These are phyloP conservation scores for Motacilla alba DNA, from an alignment of 2,113 vertebrate species.

Conservation along the genomic window DNA sequence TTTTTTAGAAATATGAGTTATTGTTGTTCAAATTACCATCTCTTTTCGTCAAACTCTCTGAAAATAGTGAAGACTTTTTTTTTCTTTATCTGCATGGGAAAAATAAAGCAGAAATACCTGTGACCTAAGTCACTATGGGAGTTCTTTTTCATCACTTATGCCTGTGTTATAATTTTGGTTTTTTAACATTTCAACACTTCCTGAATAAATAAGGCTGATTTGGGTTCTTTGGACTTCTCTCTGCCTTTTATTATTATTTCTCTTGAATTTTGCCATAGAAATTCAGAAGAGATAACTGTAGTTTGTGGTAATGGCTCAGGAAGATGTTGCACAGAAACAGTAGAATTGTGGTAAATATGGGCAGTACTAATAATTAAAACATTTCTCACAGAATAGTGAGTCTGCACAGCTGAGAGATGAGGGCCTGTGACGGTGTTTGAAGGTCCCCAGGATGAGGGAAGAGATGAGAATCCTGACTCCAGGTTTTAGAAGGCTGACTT, in stretches of 20 bases:
- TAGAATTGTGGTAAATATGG: background rate
- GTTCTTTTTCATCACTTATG: background rate
- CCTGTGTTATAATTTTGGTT: background rate
- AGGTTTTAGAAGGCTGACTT: no score
- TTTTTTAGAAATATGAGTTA: background rate
- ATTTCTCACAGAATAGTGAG: background rate
- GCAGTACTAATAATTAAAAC: background rate
- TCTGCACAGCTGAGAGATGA: background rate
- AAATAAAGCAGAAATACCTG: background rate
- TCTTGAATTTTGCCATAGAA: background rate
- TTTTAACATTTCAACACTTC: background rate
- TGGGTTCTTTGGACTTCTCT: background rate
- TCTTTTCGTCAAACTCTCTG: background rate
- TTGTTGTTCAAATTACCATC: background rate
- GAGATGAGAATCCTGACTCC: no score
- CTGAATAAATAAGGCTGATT: background rate
- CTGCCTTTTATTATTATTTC: background rate
- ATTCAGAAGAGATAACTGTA: background rate
- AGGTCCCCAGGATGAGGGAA: no score
- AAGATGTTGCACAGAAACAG: background rate
- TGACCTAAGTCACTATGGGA: background rate
- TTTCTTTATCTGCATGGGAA: background rate
- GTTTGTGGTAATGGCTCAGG: background rate
- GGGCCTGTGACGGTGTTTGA: no score
- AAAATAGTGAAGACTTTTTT: background rate